Evolutionary conservation across 37 sponge, comb jelly and placozoan genomes (phyloP), one percentile per base, ranked within the genome.

Genomic region (Halisarca cf. caerulea): DNA sequence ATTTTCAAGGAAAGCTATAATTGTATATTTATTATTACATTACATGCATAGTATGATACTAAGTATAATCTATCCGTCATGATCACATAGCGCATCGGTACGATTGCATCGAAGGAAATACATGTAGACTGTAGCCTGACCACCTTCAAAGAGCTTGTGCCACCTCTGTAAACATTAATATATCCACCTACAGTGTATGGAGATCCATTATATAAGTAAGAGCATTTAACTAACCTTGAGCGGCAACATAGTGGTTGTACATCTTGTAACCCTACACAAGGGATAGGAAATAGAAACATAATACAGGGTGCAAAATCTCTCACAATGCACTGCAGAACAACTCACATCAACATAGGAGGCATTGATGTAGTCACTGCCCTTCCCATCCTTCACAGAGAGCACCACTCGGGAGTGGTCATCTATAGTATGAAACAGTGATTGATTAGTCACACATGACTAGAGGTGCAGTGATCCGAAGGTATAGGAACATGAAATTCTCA

Each of bases 151-250:
- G n/a, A n/a, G n/a, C n/a, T n/a, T n/a, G n/a, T n/a, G n/a, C n/a
- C n/a, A n/a, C n/a, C n/a, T n/a, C n/a, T n/a, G n/a, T n/a, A n/a
- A n/a, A n/a, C n/a, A n/a, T n/a, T n/a, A n/a, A n/a, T n/a, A n/a
- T n/a, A n/a, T n/a, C n/a, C n/a, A n/a, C n/a, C n/a, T n/a, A n/a
- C n/a, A n/a, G n/a, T n/a, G n/a, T n/a, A n/a, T n/a, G n/a, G n/a
- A n/a, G n/a, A n/a, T n/a, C n/a, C n/a, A n/a, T n/a, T n/a, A n/a
- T n/a, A n/a, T n/a, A n/a, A n/a, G n/a, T n/a, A n/a, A n/a, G n/a
- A n/a, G n/a, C n/a, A n/a, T n/a, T n/a, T n/a, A n/a, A 47, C 24
- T 70, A 72, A 92, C 93, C 94, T 93, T 93, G 94, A 33, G 90
- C 71, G 30, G 94, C 94, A 58, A 93, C 90, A 79, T 84, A 93